Conservation (phyloP, 2,888 invertebrate species). For the Lottia scabra region DNA sequence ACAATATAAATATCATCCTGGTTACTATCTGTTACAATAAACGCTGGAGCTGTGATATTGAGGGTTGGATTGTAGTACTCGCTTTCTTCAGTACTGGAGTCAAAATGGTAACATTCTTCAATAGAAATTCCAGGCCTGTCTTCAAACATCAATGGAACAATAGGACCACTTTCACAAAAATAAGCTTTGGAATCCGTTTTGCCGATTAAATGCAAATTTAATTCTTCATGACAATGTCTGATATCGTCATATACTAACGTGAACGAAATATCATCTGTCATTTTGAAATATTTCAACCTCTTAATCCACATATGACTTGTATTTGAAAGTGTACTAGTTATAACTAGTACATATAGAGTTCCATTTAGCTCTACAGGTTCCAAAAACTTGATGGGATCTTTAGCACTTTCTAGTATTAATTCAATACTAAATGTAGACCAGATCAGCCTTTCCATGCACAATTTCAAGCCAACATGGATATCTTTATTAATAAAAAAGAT, state of each 20-base stretch:
- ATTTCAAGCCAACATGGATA: no score
- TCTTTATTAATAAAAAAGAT: not conserved
- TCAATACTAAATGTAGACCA: not conserved
- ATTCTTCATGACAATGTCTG: not conserved
- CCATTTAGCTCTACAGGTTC: not conserved
- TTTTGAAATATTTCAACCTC: not conserved
- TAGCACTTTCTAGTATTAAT: not conserved
- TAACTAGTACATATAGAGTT: not conserved
- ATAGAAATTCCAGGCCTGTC: no score
- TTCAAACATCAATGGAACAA: no score
- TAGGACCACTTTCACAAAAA: no score
- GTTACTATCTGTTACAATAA: no score
- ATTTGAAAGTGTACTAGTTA: not conserved
- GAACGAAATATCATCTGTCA: not conserved
- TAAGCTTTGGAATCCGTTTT: no score
- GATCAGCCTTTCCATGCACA: not conserved
- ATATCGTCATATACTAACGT: not conserved
- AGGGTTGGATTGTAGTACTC: no score
- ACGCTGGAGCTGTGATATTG: no score
- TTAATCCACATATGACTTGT: not conserved
- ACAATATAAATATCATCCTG: no score
- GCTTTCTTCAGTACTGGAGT: no score
- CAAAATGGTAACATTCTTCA: no score
- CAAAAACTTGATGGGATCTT: not conserved
- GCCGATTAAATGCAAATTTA: no score